phyloP scores from a whole-genome alignment of 2,797 vertebrate genomes.

The Presbytis comata region DNA sequence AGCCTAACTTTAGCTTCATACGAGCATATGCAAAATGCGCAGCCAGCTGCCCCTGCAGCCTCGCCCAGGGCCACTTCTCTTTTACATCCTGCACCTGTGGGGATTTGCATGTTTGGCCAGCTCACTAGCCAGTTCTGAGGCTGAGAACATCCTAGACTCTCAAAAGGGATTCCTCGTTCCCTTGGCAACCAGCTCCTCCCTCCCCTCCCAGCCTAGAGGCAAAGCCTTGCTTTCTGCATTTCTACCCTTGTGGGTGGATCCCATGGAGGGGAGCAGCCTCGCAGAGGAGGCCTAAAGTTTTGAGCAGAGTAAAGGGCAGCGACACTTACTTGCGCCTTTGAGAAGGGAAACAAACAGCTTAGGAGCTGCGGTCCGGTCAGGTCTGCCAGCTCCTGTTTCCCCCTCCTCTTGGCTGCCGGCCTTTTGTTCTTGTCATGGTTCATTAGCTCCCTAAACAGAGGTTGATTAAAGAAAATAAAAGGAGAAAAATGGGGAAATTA shows the following conservation, averaged over 20 bases:
- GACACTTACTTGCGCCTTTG: background rate
- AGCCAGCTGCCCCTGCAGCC: background rate
- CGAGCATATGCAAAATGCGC: background rate
- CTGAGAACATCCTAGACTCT: background rate
- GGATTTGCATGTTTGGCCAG: background rate
- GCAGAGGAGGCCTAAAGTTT: background rate
- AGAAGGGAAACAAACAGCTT: background rate
- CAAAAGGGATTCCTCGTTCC: background rate
- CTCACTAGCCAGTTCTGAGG: background rate
- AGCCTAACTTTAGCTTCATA: background rate
- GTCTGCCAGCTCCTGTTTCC: background rate
- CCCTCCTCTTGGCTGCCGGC: background rate
- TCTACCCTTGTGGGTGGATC: background rate
- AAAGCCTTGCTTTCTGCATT: background rate
- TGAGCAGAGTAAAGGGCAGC: background rate
- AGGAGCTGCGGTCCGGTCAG: background rate
- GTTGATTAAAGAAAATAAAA: conserved; percentile 37
- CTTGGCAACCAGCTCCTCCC: background rate
- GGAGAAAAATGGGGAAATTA: conserved; percentile 16
- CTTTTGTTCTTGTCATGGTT: background rate
- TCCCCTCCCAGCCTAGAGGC: background rate
- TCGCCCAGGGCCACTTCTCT: background rate
- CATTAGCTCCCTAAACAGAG: conserved; percentile 8
- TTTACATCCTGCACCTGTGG: background rate
- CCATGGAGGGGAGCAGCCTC: background rate